Base-by-base conservation (phyloP, 2,113 vertebrate species). In the Orycteropus afer region DNA sequence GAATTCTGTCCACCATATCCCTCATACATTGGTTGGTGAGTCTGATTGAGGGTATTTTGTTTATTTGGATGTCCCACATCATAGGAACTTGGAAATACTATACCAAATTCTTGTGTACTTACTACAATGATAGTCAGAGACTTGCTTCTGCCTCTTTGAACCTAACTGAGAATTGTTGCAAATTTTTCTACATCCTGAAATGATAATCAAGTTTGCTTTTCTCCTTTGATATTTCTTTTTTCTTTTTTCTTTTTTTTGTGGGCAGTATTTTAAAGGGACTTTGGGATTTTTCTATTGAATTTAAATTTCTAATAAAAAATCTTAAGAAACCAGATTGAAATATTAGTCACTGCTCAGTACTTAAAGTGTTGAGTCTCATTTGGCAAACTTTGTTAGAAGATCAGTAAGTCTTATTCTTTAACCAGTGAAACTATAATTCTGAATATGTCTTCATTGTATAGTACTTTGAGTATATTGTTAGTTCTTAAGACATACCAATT, bases 301-400 rank as follows among this genome's bases (percentile, higher is more conserved):
- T 95, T 94, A 57, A 45, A 91, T 83, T 94, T 93, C 91, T 79
- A 82, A 55, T 79, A 94, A 74, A 94, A 91, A 57, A 17, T 3
- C 7, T 88, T 5, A 92, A 76, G 32, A 85, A 91, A 91, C 11
- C n/a, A 63, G 93, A 87, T 78, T 87, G 82, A 89, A 65, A 86
- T 32, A 57, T 89, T 77, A 73, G 77, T 18, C 29, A 51, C 45
- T 29, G 9, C 5, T 89, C 61, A 77, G 8, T 86, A 61, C 83
- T 79, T 85, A 91, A 67, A 94, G 13, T 78, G 61, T 83, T 87
- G 74, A 90, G 32, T 37, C 89, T 83, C 53, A 71, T 13, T 76
- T 76, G 63, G 89, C 63, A 86, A 59, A 93, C 13, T 86, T 55
- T 49, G 2, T 90, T 20, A 53, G 22, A 79, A 94, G 34, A 65